phyloP scores from a whole-genome alignment of 2,113 vertebrate species.

The Phoenicopterus ruber region DNA sequence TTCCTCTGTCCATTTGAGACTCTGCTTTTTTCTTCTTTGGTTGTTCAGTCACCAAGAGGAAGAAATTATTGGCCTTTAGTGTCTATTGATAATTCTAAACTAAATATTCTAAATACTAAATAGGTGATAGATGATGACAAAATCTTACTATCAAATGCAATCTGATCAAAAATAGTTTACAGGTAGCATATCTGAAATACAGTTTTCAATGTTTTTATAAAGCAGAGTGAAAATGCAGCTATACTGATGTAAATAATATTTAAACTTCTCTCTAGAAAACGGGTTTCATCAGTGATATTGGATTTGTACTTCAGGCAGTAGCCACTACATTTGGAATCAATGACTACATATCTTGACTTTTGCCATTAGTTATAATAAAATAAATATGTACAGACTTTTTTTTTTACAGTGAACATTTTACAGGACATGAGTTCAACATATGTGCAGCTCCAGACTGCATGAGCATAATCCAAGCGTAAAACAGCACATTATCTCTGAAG shows the following conservation, averaged over 20 bases:
- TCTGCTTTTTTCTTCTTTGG: neutral
- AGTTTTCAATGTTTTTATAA: neutral
- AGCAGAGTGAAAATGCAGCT: neutral
- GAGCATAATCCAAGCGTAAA: conserved; percentile 10
- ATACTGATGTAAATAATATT: neutral
- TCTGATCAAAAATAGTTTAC: neutral
- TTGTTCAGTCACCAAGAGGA: neutral
- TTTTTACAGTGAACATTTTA: conserved; percentile 11
- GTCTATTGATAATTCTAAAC: neutral
- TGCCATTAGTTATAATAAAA: conserved; percentile 51
- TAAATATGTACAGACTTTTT: conserved; percentile 25
- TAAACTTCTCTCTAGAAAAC: neutral
- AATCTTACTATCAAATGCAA: neutral
- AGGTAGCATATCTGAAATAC: neutral
- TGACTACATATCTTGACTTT: conserved; percentile 43
- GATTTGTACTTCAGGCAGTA: conserved; percentile 12
- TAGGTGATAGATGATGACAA: neutral
- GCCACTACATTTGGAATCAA: conserved; percentile 50
- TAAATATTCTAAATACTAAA: neutral
- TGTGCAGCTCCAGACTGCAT: neutral
- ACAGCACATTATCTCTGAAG: conserved; percentile 12
- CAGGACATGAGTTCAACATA: conserved; percentile 46
- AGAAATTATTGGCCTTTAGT: neutral
- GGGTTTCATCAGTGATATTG: neutral
- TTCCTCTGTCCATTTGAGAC: neutral